phyloP scores from a whole-genome alignment of 2,113 vertebrate genomes.

The Gavialis gangeticus region DNA sequence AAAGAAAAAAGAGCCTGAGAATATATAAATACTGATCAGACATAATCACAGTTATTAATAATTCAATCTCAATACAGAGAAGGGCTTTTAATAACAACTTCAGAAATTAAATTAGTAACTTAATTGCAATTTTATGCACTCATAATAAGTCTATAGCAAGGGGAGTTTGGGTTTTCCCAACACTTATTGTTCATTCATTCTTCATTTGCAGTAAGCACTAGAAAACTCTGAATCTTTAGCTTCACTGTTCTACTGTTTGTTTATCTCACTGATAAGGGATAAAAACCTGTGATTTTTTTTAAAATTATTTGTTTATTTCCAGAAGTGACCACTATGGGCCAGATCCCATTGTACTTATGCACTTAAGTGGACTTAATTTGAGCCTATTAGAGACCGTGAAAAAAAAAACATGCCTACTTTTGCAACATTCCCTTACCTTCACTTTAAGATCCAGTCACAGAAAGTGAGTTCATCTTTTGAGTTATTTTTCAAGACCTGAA shows the following conservation, averaged over 20 bases:
- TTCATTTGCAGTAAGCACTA: neutral
- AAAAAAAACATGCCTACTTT: too few species aligned
- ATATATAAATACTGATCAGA: neutral
- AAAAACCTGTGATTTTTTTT: too few species aligned
- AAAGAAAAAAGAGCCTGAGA: neutral
- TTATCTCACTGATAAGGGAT: too few species aligned
- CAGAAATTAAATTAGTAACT: constrained; percentile 41
- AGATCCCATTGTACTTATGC: too few species aligned
- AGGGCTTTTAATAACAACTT: constrained; percentile 31
- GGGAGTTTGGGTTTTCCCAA: constrained; percentile 7
- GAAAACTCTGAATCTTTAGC: neutral
- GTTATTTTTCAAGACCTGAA: too few species aligned
- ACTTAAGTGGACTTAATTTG: neutral
- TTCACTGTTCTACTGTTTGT: neutral
- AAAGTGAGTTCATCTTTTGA: too few species aligned
- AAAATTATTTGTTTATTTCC: neutral
- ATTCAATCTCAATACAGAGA: constrained; percentile 11
- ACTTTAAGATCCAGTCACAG: too few species aligned
- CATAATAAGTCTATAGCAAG: neutral
- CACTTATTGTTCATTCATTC: constrained; percentile 27
- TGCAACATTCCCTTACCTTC: too few species aligned
- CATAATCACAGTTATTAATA: neutral
- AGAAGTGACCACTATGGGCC: neutral
- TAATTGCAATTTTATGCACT: constrained; percentile 39
- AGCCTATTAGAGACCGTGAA: neutral